Base-by-base conservation (phyloP, 2,888 invertebrate species). In the Flabesymbios commensalis region DNA sequence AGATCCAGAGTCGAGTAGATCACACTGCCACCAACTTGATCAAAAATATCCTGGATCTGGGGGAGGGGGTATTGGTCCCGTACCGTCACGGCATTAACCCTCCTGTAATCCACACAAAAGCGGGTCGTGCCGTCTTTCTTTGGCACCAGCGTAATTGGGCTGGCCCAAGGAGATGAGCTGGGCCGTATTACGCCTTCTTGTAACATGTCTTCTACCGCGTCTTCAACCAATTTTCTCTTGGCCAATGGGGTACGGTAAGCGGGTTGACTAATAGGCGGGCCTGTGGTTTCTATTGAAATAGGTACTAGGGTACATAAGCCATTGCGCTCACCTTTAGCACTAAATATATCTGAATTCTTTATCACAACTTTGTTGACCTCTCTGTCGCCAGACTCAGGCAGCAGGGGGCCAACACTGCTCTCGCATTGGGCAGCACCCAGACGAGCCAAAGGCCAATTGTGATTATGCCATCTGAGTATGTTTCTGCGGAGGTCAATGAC, bases 51-150 rank as follows among this genome's bases (percentile, higher is more conserved):
- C 32, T 60, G 49, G 28, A 61, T 61, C 2, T 31, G 17, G 17
- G 51, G 52, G 2, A 61, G 31, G 4, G 2, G 60, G 61, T n/a
- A 59, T 36, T 24, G 7, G 22, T 59, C 56, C 31, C 49, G 57
- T 1, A 39, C 29, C 3, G 48, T 61, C 10, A 61, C 51, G 1
- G 17, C 53, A 41, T 61, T 61, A 3, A 61, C 31, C 29, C 49
- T 59, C 3, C 52, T 29, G 29, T 61, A 61, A 22, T 60, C 58
- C 1, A 61, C 61, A 28, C 61, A 60, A 41, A 61, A 61, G 10
- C 49, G 47, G 24, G 48, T 58, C 19, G 42, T 53, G 22, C 61
- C 49, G 41, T 61, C 61, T 45, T 51, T 59, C 26, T 61, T 61
- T 22, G 58, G 58, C 14, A 43, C 28, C 7, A 61, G 28, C 22